A percentile compares a stretch with the other conserved stretches of the same genome.
Evolutionary conservation across 2,888 invertebrate genomes (phyloP).

Genomic region (Megalurothrips usitatus): DNA sequence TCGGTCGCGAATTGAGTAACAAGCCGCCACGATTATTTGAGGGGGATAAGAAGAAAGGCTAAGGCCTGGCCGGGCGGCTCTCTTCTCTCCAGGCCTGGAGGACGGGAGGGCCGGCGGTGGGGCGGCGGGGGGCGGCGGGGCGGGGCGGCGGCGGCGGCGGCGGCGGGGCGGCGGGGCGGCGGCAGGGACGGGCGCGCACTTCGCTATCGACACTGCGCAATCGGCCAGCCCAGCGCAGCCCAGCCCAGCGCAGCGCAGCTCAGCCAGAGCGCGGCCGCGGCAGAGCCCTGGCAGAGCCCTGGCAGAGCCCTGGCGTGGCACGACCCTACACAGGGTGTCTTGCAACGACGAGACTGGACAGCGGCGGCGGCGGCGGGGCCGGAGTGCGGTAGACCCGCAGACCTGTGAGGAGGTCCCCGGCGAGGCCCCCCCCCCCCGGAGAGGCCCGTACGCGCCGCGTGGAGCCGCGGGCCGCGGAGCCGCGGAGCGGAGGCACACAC

Average conservation of each 20-base stretch:
- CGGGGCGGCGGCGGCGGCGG: neutral
- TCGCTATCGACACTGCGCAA: too few relatives aligned
- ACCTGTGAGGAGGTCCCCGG: too few relatives aligned
- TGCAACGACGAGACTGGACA: neutral
- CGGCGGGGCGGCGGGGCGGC: neutral
- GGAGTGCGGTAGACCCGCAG: too few relatives aligned
- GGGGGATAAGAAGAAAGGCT: neutral
- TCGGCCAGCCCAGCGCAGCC: neutral
- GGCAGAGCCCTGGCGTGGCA: neutral
- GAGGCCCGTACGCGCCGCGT: too few relatives aligned
- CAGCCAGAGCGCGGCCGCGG: neutral
- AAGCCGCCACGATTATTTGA: constrained; percentile 18
- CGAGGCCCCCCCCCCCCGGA: too few relatives aligned
- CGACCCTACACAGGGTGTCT: neutral
- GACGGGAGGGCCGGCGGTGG: neutral
- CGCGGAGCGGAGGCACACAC: too few relatives aligned
- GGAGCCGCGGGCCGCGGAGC: too few relatives aligned
- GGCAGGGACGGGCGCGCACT: neutral
- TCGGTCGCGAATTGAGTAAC: constrained; percentile 24
- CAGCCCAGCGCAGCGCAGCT: neutral
- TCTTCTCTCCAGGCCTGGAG: neutral
- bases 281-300: neutral
- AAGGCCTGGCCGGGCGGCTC: neutral
- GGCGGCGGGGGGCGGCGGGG: neutral
- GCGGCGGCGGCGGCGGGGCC: too few relatives aligned